Base-by-base conservation (phyloP, 2,113 vertebrate genomes). In the Halichoeres trimaculatus region DNA sequence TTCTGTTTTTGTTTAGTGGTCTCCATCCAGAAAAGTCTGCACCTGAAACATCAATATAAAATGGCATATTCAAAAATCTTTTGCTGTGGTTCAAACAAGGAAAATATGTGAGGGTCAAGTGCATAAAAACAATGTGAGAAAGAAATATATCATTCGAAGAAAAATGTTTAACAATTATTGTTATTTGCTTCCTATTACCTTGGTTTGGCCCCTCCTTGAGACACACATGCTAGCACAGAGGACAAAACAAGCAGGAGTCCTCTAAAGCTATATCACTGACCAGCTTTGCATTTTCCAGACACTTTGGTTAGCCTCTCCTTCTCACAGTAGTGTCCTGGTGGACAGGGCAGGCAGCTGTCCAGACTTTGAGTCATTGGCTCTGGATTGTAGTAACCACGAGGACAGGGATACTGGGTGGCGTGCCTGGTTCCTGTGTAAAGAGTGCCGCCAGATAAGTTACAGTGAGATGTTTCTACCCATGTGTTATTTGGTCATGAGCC, bases 291-390 rank as follows among this genome's bases (percentile, higher is more conserved):
- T 68, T 88, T 91, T 45, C 96, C 96, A 0, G 96, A 98, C 54
- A 95, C 85, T 19, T 87, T 76, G 1, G 94, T 95, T 79, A 98
- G 89, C 60, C 93, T 95, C 87, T 98, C 96, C 81, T 95, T 93
- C 47, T 95, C 94, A 13, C 97, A 98, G 93, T 94, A 97, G 89
- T 96, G 93, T 35, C 97, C 96, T 2, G 96, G 95, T 0, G 94
- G 96, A 72, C 97, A 99, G 35, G 96, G 96, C 72, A 99, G 91
- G 89, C 98, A 98, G 90, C 97, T 97, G 68, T 99, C 98, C 90
- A 97, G 75, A 81, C 95, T 99, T 77, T 97, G 96, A 36, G 94
- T 94, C 95, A 94, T 93, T 17, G 91, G 78, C 53, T 99, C 97
- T 0, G 96, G 97, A 90, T 98, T 99, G 81, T 96, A 99, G 92